Evolutionary conservation across 2,113 vertebrate species (phyloP).

Genomic region (Mobula hypostoma): DNA sequence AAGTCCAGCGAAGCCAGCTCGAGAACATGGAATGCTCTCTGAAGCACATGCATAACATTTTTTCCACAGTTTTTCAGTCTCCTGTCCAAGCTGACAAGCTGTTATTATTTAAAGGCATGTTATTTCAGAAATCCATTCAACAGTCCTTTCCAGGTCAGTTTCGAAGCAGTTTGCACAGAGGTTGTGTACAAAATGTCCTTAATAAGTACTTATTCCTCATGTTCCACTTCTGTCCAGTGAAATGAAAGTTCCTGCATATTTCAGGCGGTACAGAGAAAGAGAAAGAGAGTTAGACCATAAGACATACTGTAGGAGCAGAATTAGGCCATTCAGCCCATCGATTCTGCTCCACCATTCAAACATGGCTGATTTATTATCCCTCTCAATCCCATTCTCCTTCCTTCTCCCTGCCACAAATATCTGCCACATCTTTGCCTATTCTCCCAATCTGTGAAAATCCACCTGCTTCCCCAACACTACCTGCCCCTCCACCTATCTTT

Average conservation of each 20-base stretch:
- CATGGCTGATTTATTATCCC: no score
- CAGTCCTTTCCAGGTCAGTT: background rate
- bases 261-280: background rate
- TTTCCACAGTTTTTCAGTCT: background rate
- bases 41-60: background rate
- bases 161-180: background rate
- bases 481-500: no score
- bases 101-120: background rate
- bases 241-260: background rate
- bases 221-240: background rate
- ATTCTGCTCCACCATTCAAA: no score
- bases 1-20: background rate
- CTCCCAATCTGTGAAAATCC: no score
- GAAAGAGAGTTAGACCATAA: background rate
- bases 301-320: no score
- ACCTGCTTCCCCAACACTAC: no score
- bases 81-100: background rate
- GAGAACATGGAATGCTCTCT: background rate
- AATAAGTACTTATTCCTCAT: background rate
- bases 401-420: no score
- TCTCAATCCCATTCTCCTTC: no score
- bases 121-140: background rate
- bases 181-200: background rate
- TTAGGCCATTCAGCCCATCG: no score
- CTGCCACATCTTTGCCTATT: no score